phyloP scores from a whole-genome alignment of 1,140 invertebrate genomes.

The Drosophila asahinai region DNA sequence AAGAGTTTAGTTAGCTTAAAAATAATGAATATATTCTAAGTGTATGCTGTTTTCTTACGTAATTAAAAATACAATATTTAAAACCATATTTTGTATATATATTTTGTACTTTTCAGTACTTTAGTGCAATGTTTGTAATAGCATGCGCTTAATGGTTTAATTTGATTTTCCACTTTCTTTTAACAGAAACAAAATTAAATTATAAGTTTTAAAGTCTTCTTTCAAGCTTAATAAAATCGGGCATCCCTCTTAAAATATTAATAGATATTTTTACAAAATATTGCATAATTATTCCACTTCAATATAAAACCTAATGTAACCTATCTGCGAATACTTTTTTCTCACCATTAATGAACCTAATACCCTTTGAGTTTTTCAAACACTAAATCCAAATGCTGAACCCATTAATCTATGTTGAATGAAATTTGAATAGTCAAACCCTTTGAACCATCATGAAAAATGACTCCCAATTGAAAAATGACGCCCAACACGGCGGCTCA shows the following conservation, averaged over 20 bases:
- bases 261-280: too few species aligned
- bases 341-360: background rate
- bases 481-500: conserved; percentile 6
- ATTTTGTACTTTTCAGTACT: too few species aligned
- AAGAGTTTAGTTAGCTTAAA: background rate
- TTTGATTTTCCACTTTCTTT: too few species aligned
- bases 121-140: too few species aligned
- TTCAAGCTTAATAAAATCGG: too few species aligned
- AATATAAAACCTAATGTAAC: background rate
- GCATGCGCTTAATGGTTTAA: too few species aligned
- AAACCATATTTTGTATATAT: background rate
- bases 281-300: background rate
- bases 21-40: background rate
- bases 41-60: background rate
- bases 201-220: too few species aligned
- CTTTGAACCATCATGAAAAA: conserved; percentile 43
- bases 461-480: conserved; percentile 57
- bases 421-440: conserved; percentile 54
- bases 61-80: background rate
- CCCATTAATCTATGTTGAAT: conserved; percentile 61
- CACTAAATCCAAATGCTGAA: conserved; percentile 1
- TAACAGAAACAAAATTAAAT: too few species aligned
- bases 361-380: conserved; percentile 17
- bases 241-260: too few species aligned
- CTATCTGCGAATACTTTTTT: background rate